Evolutionary conservation across 2,113 vertebrate genomes (phyloP).

Genomic region (Pomatostomus ruficeps): DNA sequence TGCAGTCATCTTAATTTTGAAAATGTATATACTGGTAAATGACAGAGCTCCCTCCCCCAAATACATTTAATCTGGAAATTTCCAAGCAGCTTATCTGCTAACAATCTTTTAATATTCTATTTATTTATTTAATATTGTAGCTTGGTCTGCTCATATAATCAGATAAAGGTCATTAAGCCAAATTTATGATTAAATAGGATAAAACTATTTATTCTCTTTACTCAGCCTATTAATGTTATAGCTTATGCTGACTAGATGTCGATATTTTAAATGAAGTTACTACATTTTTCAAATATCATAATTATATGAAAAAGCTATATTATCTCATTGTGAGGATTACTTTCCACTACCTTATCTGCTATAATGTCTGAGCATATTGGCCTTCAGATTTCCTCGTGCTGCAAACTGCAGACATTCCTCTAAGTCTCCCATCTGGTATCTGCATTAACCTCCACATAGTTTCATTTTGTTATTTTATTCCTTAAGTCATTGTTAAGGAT

Average conservation of each 20-base stretch:
- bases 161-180: constrained; percentile 79
- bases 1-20: constrained; percentile 61
- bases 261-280: constrained; percentile 68
- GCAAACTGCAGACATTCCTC: constrained; percentile 52
- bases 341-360: constrained; percentile 56
- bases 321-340: constrained; percentile 74
- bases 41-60: not conserved
- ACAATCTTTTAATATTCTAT: constrained; percentile 76
- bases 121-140: constrained; percentile 77
- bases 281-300: constrained; percentile 62
- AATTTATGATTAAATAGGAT: constrained; percentile 81
- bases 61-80: constrained; percentile 72
- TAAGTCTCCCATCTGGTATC: constrained; percentile 49
- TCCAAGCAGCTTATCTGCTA: constrained; percentile 77
- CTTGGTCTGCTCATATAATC: constrained; percentile 73
- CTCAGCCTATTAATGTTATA: constrained; percentile 72
- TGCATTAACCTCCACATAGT: not conserved
- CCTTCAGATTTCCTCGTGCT: constrained; percentile 60
- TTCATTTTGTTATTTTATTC: constrained; percentile 10
- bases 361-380: constrained; percentile 65
- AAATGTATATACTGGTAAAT: constrained; percentile 70
- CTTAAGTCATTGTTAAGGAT: not conserved
- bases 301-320: constrained; percentile 71
- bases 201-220: constrained; percentile 73
- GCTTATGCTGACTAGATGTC: constrained; percentile 66